Base-by-base conservation (phyloP, 2,888 invertebrate species). In the Calameuta filiformis region DNA sequence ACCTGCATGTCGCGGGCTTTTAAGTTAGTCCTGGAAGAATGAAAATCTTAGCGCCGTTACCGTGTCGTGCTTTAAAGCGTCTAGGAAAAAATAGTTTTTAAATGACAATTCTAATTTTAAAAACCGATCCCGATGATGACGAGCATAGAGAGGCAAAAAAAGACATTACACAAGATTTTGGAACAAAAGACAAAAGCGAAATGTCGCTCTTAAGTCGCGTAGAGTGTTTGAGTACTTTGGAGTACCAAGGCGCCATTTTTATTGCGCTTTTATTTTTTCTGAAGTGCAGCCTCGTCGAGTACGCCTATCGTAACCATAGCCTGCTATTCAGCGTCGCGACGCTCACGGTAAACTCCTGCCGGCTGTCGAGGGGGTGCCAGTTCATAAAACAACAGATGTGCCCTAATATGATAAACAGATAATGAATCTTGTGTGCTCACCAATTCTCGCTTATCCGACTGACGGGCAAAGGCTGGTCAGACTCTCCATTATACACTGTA, bases 351-450 rank as follows among this genome's bases (percentile, higher is more conserved):
- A 71, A 71, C 71, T 71, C 71, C 33, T 34, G 71, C 71, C 33
- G 71, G 71, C 71, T 71, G 12, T 31, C 71, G 71, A 23, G 69
- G 33, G 30, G 30, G 73, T 73, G 73, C 33, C 56, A 77, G 78
- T 79, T 85, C 76, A 81, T 82, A 81, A 83, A 85, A 81, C 81
- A 84, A 83, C 86, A 84, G 83, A 84, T 85, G 84, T 78, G 83
- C 80, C 77, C 78, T 76, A 76, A 77, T 77, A 77, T 81, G 84
- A 87, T 85, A 85, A 87, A 79, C 75, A 83, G 84, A 83, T 85
- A 83, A 84, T 79, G 78, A 76, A 79, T 76, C 71, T 76, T 68
- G 81, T 80, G 76, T 83, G 79, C 80, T 80, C 75, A 74, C 73
- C 78, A 80, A 83, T 84, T 81, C 81, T 83, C 77, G 77, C 78